A percentile compares a stretch with the other conserved stretches of the same genome.
These are phyloP conservation scores for Trichonephila clavata DNA, from an alignment of 1,140 invertebrate species.

Conservation along the genomic window DNA sequence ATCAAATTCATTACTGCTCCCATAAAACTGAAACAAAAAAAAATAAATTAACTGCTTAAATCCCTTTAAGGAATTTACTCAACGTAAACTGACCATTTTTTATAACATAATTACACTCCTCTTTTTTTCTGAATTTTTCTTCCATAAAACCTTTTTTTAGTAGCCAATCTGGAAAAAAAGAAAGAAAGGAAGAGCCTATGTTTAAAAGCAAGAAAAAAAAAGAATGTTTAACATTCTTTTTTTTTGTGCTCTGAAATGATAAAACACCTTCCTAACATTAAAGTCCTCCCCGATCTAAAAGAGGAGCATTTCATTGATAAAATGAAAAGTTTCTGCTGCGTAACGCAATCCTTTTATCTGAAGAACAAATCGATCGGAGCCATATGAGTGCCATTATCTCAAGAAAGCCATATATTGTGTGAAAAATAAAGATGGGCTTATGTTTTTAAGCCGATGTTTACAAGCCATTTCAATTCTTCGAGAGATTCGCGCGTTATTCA, in stretches of 20 bases:
- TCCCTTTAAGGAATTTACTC: no score
- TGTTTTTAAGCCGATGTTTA: constrained; percentile 45
- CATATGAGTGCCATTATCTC: constrained; percentile 43
- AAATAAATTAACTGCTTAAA: no score
- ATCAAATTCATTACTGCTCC: no score
- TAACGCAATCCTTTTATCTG: background rate
- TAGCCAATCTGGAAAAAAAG: background rate
- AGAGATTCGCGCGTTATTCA: constrained; percentile 15
- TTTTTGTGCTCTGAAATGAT: background rate
- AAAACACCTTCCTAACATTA: background rate
- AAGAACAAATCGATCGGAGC: background rate
- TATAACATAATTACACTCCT: no score
- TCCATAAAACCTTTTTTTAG: no score
- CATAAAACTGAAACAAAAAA: no score
- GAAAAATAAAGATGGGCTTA: constrained; percentile 41
- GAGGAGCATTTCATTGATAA: background rate
- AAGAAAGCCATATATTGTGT: background rate
- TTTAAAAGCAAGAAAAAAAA: background rate
- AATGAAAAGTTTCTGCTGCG: background rate
- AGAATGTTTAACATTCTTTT: background rate
- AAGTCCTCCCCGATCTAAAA: background rate
- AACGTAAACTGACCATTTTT: no score
- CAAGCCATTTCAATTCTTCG: background rate
- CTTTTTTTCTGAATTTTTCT: no score
- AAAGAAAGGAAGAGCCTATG: background rate